A percentile compares a stretch with the other conserved stretches of the same genome.
phyloP scores from a whole-genome alignment of 2,113 vertebrate species.

The Aythya baeri region DNA sequence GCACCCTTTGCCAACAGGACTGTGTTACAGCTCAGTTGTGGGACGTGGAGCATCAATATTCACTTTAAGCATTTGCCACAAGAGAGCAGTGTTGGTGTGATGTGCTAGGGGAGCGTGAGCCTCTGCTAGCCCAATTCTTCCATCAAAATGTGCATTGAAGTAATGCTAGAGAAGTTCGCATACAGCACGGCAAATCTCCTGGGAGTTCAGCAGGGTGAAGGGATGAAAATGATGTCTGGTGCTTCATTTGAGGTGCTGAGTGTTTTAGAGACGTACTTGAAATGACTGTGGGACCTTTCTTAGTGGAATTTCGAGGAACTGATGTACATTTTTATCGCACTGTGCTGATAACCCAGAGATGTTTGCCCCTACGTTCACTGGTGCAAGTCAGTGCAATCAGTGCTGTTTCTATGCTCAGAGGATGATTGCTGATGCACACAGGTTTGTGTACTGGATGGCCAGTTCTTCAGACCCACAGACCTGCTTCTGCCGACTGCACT shows the following conservation, averaged over 20 bases:
- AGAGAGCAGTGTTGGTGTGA: constrained; percentile 66
- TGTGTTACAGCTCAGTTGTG: rapidly evolving
- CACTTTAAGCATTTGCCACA: constrained; percentile 41
- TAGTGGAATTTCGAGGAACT: background rate
- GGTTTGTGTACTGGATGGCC: background rate
- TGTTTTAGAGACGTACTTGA: background rate
- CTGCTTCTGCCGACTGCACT: rapidly evolving
- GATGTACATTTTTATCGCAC: background rate
- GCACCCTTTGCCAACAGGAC: background rate
- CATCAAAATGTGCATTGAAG: background rate
- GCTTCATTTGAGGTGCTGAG: background rate
- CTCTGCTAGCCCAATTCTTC: background rate
- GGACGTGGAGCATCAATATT: background rate
- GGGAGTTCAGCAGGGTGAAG: background rate
- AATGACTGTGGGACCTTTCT: background rate
- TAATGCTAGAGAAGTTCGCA: background rate
- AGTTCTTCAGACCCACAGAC: background rate
- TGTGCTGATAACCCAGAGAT: background rate
- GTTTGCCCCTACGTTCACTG: rapidly evolving
- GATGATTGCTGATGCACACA: rapidly evolving
- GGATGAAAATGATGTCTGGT: constrained; percentile 18
- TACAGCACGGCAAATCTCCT: background rate
- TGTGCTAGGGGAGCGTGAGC: background rate
- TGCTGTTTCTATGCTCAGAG: background rate
- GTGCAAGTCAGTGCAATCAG: background rate